Base-by-base conservation (phyloP, 2,888 invertebrate species). In the Sphaerophoria taeniata region DNA sequence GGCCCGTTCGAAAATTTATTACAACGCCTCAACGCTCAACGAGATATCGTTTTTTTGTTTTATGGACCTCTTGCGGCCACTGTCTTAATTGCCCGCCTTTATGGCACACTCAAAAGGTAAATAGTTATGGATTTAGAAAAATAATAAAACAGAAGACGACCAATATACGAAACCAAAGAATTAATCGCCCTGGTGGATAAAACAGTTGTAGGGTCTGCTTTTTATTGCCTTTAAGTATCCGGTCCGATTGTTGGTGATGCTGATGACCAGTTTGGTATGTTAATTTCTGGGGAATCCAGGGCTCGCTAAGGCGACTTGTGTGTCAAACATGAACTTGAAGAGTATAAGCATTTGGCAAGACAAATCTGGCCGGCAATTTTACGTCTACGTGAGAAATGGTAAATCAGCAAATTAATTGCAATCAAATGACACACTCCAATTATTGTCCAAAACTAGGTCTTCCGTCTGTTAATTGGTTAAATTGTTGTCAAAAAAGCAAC, bases 21-120 rank as follows among this genome's bases (percentile, higher is more conserved):
- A 73, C 73, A 73, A 31, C 72, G 73, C 65, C 65, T 67, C 67
- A 31, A 70, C 47, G 45, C 65, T 67, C 67, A 31, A 70, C 47
- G 45, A 49, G 65, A 70, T 77, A 81, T 85, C 70, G 76, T 51
- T 73, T 85, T 85, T 24, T 85, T 81, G 76, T 77, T 85, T 85
- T 73, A 85, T 85, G 58, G 73, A 70, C 73, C 81, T 81, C 81
- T 69, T 76, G 63, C 76, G 81, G 85, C 85, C 85, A 85, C 85
- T 73, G 85, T 85, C 85, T 85, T 85, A 85, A 85, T 85, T 85
- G 81, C 76, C 77, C 69, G 45, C 63, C 73, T 85, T 81, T 80
- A 81, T 81, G 81, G 70, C 80, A 77, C 76, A 81, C 70, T 76
- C 85, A 70, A 73, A 24, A 81, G 73, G 85, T 75, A 69, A 85